phyloP scores from a whole-genome alignment of 2,888 invertebrate species.

The Sesia apiformis region DNA sequence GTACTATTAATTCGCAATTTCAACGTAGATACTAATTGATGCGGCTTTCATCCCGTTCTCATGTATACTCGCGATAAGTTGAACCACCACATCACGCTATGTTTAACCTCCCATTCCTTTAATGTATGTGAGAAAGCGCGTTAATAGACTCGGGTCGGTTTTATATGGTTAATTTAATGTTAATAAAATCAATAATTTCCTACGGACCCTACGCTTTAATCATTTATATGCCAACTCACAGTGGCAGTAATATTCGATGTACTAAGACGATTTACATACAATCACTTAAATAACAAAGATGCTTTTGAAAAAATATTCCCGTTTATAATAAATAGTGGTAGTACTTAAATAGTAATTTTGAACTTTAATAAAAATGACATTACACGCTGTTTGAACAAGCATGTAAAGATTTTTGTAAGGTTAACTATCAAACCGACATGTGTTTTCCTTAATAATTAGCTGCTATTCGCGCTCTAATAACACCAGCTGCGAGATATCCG shows the following conservation, averaged over 20 bases:
- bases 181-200: conserved; percentile 20
- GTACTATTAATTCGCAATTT: too few species aligned
- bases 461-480: too few species aligned
- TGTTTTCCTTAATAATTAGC: too few species aligned
- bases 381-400: too few species aligned
- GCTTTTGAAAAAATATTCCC: too few species aligned
- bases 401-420: too few species aligned
- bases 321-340: too few species aligned
- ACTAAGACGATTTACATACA: background rate
- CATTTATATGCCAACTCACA: conserved; percentile 11
- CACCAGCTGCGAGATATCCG: too few species aligned
- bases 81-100: conserved; percentile 8
- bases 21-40: background rate
- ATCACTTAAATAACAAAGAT: background rate
- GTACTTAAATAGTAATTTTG: too few species aligned
- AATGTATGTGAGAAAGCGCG: conserved; percentile 35
- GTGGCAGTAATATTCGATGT: background rate
- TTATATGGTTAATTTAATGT: conserved; percentile 32
- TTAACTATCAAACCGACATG: too few species aligned
- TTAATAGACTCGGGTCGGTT: conserved; percentile 21
- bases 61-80: background rate
- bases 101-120: conserved; percentile 19
- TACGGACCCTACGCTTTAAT: conserved; percentile 13
- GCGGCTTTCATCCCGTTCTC: background rate
- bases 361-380: too few species aligned